Evolutionary conservation across 1,140 invertebrate species (phyloP).

Genomic region (Steinernema feltiae): DNA sequence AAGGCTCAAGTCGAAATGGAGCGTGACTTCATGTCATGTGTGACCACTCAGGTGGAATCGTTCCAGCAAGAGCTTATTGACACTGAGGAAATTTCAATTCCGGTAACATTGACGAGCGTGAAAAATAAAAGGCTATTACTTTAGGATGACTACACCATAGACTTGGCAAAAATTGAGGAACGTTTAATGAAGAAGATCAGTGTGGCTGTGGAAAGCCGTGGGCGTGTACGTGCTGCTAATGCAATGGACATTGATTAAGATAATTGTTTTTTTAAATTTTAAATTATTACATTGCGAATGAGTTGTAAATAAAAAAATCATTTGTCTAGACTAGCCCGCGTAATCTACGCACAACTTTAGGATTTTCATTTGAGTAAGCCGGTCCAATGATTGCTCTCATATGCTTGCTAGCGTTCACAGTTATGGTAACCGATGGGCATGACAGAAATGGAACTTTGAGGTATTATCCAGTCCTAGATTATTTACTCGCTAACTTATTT

Average conservation of each 20-base stretch:
- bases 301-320: background rate
- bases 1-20: background rate
- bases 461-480: too few species aligned
- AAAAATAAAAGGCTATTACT: background rate
- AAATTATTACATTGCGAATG: background rate
- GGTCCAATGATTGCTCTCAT: too few species aligned
- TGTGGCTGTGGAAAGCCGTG: background rate
- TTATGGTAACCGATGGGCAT: too few species aligned
- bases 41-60: background rate
- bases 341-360: too few species aligned
- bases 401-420: too few species aligned
- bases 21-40: background rate
- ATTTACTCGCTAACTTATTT: too few species aligned
- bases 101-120: background rate
- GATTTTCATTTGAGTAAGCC: too few species aligned
- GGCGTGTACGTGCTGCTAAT: background rate
- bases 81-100: background rate
- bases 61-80: background rate
- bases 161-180: background rate
- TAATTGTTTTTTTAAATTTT: background rate
- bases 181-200: background rate
- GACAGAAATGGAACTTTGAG: too few species aligned
- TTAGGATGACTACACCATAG: background rate
- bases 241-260: background rate
- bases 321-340: too few species aligned